Percentiles rank a stretch among this genome's conserved stretches.
phyloP scores from a whole-genome alignment of 2,888 invertebrate species.

The Timema cristinae region DNA sequence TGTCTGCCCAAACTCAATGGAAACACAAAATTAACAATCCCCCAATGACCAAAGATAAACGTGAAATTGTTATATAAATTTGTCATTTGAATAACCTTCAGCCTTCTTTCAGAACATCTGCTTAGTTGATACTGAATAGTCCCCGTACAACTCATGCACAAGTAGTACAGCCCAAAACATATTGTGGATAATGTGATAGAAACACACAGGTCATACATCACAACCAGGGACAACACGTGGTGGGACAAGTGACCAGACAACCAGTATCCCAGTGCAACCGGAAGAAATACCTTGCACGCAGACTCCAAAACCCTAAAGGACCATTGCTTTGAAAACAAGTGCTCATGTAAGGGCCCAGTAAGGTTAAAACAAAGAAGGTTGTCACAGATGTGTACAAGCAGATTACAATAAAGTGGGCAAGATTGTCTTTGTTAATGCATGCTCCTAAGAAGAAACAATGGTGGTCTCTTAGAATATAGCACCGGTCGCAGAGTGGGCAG shows the following conservation, averaged over 20 bases:
- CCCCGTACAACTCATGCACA: conserved; percentile 13
- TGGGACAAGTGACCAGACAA: conserved; percentile 19
- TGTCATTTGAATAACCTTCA: not conserved
- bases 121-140: not conserved
- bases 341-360: conserved; percentile 18
- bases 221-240: conserved; percentile 16
- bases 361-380: conserved; percentile 17
- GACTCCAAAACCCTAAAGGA: conserved; percentile 1
- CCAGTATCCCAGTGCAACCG: conserved; percentile 24
- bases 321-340: conserved; percentile 14
- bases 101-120: not conserved
- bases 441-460: conserved; percentile 29
- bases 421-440: conserved; percentile 24
- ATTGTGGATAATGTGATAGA: conserved; percentile 20
- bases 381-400: conserved; percentile 22
- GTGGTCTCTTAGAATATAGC: conserved; percentile 24
- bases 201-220: conserved; percentile 22
- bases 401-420: conserved; percentile 26
- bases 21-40: conserved; percentile 21
- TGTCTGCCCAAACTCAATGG: conserved; percentile 13
- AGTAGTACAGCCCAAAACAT: conserved; percentile 20
- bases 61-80: conserved; percentile 17
- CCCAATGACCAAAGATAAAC: conserved; percentile 20
- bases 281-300: conserved; percentile 22
- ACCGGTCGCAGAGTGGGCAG: conserved; percentile 27